Percentiles rank a stretch among this genome's conserved stretches.
Evolutionary conservation across 1,140 invertebrate genomes (phyloP).

Genomic region (Archegozetes longisetosus): DNA sequence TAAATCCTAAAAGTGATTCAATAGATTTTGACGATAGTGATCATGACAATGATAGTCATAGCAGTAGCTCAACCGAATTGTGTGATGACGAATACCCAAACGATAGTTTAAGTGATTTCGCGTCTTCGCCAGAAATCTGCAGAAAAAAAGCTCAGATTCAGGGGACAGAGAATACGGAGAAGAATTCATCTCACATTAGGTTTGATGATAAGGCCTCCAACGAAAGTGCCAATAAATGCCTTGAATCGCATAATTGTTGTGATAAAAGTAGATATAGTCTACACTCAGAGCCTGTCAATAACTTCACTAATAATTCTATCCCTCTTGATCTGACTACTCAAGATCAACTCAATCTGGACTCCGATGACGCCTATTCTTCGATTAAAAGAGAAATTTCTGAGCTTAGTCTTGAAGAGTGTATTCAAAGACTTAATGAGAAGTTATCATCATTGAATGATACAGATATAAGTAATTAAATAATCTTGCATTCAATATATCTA

Average conservation of each 20-base stretch:
- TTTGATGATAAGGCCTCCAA: neutral
- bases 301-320: neutral
- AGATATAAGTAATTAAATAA: neutral
- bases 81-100: neutral
- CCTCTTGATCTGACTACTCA: neutral
- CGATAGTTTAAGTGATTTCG: neutral
- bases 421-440: constrained; percentile 6
- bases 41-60: neutral
- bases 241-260: no score
- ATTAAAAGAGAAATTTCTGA: constrained; percentile 5
- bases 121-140: neutral
- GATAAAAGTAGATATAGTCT: neutral
- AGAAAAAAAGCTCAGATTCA: neutral
- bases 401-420: constrained; percentile 10
- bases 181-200: neutral
- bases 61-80: neutral
- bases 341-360: neutral
- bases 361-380: neutral
- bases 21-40: neutral
- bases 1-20: neutral
- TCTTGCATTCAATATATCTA: neutral
- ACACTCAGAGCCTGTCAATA: neutral
- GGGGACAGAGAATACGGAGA: neutral
- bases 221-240: neutral
- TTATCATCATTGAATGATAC: constrained; percentile 2